Percentiles rank a stretch among this genome's conserved stretches.
Conservation (phyloP, 2,888 invertebrate genomes). For the Oasisia sp. region DNA sequence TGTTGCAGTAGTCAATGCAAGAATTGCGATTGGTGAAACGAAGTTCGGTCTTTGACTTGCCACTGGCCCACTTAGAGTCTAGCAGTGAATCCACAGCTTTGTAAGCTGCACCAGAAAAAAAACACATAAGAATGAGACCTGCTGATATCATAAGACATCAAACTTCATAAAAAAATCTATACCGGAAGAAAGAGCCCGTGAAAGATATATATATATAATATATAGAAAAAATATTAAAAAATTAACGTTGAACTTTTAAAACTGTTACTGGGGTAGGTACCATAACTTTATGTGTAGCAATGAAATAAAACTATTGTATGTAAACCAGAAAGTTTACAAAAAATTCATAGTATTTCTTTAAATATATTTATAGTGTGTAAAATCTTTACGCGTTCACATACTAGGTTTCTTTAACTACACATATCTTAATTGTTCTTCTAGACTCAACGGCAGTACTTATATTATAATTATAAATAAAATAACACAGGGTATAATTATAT, state of each 20-base stretch:
- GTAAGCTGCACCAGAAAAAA: constrained; percentile 58
- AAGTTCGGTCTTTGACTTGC: constrained; percentile 72
- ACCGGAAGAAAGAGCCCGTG: neutral
- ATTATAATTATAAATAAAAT: too few relatives aligned
- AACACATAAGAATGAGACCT: neutral
- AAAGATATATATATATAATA: neutral
- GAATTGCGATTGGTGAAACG: constrained; percentile 85
- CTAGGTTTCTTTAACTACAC: too few relatives aligned
- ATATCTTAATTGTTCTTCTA: too few relatives aligned
- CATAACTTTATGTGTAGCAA: neutral
- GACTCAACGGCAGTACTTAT: too few relatives aligned
- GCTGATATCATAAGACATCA: neutral
- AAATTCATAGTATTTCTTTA: neutral
- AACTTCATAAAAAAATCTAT: neutral
- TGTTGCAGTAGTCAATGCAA: constrained; percentile 82
- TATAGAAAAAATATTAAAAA: neutral
- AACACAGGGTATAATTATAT: neutral
- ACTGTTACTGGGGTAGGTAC: neutral
- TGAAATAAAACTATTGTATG: neutral
- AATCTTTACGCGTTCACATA: neutral
- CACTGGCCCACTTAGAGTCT: constrained; percentile 86
- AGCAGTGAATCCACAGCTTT: constrained; percentile 92
- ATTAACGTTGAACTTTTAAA: neutral
- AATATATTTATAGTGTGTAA: neutral
- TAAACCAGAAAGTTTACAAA: neutral